Conservation (phyloP, 2,797 vertebrate genomes). For the Gymnopithys bicolor region DNA sequence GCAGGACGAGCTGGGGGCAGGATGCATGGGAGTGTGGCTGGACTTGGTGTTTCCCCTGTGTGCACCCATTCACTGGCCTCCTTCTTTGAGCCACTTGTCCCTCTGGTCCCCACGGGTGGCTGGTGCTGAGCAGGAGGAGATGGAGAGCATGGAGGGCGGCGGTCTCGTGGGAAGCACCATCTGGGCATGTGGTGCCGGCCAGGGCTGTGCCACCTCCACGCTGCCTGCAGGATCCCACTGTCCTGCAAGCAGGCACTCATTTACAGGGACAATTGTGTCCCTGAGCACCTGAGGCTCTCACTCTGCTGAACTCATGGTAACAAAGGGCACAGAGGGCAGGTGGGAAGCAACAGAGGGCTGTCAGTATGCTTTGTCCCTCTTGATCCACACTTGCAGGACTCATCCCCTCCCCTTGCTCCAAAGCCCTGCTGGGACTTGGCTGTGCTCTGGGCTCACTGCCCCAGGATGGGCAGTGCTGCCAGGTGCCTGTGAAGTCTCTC, state of each 20-base stretch:
- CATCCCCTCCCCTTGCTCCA: not conserved
- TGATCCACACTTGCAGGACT: rapidly evolving
- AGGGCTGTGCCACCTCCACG: not conserved
- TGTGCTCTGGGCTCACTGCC: not conserved
- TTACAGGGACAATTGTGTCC: rapidly evolving
- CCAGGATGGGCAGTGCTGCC: not conserved
- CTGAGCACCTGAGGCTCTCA: not conserved
- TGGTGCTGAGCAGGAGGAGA: not conserved
- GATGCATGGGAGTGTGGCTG: not conserved
- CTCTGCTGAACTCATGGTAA: rapidly evolving
- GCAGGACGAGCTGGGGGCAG: not conserved
- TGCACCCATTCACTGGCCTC: rapidly evolving
- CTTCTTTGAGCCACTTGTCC: not conserved
- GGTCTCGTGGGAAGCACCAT: not conserved
- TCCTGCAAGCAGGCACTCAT: not conserved
- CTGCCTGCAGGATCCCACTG: not conserved
- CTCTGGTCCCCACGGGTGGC: not conserved
- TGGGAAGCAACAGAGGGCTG: not conserved
- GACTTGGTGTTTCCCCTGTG: rapidly evolving
- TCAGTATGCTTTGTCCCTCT: not conserved
- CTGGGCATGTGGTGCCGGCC: not conserved
- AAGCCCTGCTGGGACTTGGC: constrained; percentile 7
- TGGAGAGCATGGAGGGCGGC: not conserved
- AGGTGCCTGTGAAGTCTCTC: not conserved
- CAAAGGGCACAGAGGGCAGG: not conserved